Evolutionary conservation across 1,140 invertebrate genomes (phyloP).

Genomic region (Tribolium madens): DNA sequence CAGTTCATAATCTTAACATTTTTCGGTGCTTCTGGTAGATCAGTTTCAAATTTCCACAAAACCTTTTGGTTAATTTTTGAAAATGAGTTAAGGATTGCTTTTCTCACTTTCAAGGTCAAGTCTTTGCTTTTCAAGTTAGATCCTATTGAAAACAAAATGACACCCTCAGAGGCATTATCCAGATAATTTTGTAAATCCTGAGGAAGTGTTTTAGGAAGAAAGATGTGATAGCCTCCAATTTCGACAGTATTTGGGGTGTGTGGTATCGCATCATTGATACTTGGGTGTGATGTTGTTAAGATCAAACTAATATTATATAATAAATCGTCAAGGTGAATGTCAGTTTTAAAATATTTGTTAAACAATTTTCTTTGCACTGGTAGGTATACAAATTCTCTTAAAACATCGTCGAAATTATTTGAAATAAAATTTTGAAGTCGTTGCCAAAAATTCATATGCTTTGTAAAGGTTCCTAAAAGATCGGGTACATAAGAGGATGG

Average conservation of each 20-base stretch:
- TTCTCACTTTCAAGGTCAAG: constrained; percentile 63
- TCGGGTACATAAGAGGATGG: not conserved
- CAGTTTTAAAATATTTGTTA: constrained; percentile 60
- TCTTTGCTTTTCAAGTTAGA: constrained; percentile 66
- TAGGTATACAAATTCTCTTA: not conserved
- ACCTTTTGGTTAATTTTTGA: constrained; percentile 67
- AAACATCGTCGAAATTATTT: not conserved
- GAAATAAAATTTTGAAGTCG: not conserved
- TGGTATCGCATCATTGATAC: constrained; percentile 12
- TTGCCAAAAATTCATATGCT: constrained; percentile 10
- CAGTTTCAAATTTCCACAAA: constrained; percentile 69
- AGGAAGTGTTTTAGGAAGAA: constrained; percentile 62
- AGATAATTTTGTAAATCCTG: constrained; percentile 67
- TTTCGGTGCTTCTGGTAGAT: constrained; percentile 65
- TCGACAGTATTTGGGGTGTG: constrained; percentile 67
- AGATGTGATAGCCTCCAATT: constrained; percentile 70
- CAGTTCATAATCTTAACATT: constrained; percentile 68
- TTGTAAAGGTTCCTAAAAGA: not conserved
- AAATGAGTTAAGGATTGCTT: constrained; percentile 66
- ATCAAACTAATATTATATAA: constrained; percentile 65
- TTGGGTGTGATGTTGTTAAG: constrained; percentile 71
- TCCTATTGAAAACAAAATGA: constrained; percentile 69
- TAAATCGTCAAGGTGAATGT: constrained; percentile 66
- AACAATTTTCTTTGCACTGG: not conserved
- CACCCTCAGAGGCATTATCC: constrained; percentile 66